Percentiles rank a stretch among this genome's conserved stretches.
Evolutionary conservation across 2,888 invertebrate genomes (phyloP).

Genomic region (Lypha dubia): DNA sequence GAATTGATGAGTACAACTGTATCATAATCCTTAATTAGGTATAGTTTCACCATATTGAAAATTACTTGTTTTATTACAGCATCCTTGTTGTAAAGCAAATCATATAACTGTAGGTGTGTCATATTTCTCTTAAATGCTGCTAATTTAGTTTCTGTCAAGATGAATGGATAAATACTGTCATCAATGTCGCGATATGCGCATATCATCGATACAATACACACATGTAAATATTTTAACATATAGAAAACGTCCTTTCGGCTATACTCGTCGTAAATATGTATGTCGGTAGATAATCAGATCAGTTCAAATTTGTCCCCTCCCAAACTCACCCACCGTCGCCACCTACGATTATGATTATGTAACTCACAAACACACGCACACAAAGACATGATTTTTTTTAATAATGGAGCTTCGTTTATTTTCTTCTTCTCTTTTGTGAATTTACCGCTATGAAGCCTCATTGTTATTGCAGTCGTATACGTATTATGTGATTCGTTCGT

Average conservation of each 20-base stretch:
- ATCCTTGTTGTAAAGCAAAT: neutral
- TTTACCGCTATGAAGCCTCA: constrained; percentile 57
- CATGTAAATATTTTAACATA: too few relatives aligned
- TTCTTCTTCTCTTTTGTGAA: constrained; percentile 39
- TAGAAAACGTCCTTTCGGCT: too few relatives aligned
- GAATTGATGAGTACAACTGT: neutral
- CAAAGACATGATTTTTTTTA: neutral
- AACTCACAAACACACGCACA: constrained; percentile 1
- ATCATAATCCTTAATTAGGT: neutral
- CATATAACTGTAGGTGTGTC: neutral
- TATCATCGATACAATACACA: neutral
- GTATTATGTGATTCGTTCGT: constrained; percentile 59
- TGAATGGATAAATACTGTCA: neutral
- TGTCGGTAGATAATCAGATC: too few relatives aligned
- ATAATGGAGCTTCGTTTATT: constrained; percentile 21
- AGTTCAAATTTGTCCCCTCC: neutral
- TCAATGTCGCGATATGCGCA: neutral
- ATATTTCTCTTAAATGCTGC: neutral
- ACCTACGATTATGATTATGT: constrained; percentile 2
- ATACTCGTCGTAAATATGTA: too few relatives aligned
- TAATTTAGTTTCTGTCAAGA: neutral
- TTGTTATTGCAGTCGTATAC: constrained; percentile 40
- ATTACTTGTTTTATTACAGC: neutral
- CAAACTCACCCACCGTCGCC: neutral
- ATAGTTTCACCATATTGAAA: neutral